Base-by-base conservation (phyloP, 1,140 invertebrate genomes). In the Globodera ellingtonae region DNA sequence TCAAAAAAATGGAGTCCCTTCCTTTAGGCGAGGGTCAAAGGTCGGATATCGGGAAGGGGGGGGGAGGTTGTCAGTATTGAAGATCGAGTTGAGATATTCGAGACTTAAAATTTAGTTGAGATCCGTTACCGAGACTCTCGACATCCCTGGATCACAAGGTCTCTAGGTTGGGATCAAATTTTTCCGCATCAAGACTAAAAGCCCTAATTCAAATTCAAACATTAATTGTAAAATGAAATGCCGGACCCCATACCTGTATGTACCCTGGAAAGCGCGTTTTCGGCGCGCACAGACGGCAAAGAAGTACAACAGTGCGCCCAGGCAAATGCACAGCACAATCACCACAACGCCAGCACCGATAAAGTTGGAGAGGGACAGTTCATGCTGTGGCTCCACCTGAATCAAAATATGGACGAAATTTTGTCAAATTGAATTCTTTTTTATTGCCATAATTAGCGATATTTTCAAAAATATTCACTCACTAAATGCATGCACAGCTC, bases 221-320 rank as follows among this genome's bases (percentile, higher is more conserved):
- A 59, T 15, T 15, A 15, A 59, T 59, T 15, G 1, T 10, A 59
- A 13, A 59, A 59, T 18, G 18, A 18, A 56, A 15, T 8, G 7
- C 15, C 44, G 15, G 1, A n/a, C 24, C 5, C 35, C 6, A 15
- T 21, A 77, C 59, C 80, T 82, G 91, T 99, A 98, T 0, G 96
- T 97, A 10, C 86, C 83, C 67, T 85, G 86, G 67, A 79, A 83
- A 65, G 85, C 84, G 4, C 86, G 21, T 50, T 82, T 79, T 35
- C 74, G 80, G 9, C 79, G 76, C 7, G 78, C 66, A 67, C 75
- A 77, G n/a, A 79, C 79, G n/a, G 88, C 87, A 72, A 88, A 87
- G 46, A 89, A 81, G 70, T 89, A 87, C 10, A 88, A 75, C 76
- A 85, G 73, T 47, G 83, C 84, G 47, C 85, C 87, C 18, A 88